Base-by-base conservation (phyloP, 2,888 invertebrate genomes). In the Dendrolimus houi region DNA sequence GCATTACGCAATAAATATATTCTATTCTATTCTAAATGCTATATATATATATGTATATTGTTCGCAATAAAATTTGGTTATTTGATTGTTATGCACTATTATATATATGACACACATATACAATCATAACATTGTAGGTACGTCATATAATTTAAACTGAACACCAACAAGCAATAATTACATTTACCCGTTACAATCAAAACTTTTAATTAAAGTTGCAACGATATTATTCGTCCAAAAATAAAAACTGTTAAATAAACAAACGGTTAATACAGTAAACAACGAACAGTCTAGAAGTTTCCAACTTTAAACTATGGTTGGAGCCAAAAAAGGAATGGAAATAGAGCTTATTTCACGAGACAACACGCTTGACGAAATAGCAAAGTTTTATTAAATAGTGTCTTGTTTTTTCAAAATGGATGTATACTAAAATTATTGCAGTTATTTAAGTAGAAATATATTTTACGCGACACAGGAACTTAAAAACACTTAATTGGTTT, bases 291-390 rank as follows among this genome's bases (percentile, higher is more conserved):
- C 47, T 47, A 7, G 47, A 47, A 10, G 12, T 47, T 47, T 47
- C 47, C 9, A 47, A 47, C 47, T 47, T 47, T 47, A 10, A 47
- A 47, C 47, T 47, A 47, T 9, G 12, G 47, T 47, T 47, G 47
- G 9, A 47, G 29, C 59, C 58, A 59, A 57, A 54, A 54, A 57
- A 55, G 53, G 58, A 57, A 61, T 61, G 64, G 62, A 67, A 69
- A 64, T 67, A 62, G 64, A 63, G 68, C 66, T 69, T 62, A 69
- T 70, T 69, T 67, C 57, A 62, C 60, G 59, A 61, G 63, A 61
- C 29, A 29, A 6, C 47, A 47, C 47, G 47, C 47, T 47, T 47
- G 47, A 47, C 47, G 47, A 47, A 47, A 47, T 47, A 12, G 47
- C 9, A 47, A 47, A 47, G 47, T 47, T 47, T 47, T 47, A 47